phyloP scores from a whole-genome alignment of 2,797 vertebrate species.

The Novumbra hubbsi region DNA sequence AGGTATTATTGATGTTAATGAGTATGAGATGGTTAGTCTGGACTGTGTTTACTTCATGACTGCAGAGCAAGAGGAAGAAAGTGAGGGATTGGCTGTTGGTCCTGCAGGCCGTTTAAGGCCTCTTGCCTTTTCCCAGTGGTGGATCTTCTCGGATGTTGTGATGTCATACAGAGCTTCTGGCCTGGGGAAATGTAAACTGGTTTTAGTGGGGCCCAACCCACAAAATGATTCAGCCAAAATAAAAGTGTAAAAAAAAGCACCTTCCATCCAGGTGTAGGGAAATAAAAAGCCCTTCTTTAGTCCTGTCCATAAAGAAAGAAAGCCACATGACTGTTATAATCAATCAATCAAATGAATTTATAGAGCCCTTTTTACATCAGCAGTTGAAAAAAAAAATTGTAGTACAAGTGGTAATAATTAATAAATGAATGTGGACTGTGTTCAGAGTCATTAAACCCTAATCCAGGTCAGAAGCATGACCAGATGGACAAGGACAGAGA shows the following conservation, averaged over 20 bases:
- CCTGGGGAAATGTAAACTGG: background rate
- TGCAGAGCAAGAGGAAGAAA: background rate
- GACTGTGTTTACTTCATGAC: background rate
- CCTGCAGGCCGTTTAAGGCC: background rate
- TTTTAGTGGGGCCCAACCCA: background rate
- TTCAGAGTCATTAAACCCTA: too few relatives aligned
- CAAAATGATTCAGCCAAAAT: background rate
- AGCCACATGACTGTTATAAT: too few relatives aligned
- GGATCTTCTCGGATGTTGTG: background rate
- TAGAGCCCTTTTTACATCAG: too few relatives aligned
- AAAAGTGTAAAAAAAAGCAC: background rate
- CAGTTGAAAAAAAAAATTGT: too few relatives aligned
- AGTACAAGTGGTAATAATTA: too few relatives aligned
- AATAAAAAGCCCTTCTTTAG: background rate
- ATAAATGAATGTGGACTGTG: too few relatives aligned
- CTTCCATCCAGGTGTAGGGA: background rate
- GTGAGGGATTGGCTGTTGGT: background rate
- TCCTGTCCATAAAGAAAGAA: too few relatives aligned
- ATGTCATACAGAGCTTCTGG: background rate
- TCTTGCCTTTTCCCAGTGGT: background rate
- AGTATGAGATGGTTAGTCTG: background rate
- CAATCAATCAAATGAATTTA: too few relatives aligned
- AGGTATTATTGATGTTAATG: background rate
- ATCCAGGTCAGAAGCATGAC: too few relatives aligned
- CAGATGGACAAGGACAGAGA: too few relatives aligned